These are phyloP conservation scores for Napeogenes inachia DNA, from an alignment of 2,888 invertebrate species.

Conservation along the genomic window DNA sequence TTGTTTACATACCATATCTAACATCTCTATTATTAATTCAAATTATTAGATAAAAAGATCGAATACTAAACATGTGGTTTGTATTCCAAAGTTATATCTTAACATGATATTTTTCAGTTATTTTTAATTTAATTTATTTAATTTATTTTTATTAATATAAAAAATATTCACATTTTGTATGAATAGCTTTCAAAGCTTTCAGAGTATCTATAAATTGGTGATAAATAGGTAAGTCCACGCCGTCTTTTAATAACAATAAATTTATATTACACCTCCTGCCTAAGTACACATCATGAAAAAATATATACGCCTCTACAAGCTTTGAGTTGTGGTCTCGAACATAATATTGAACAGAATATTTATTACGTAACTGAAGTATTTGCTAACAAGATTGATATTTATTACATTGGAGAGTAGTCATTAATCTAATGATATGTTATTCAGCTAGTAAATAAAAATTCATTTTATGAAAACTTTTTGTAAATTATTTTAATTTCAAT, in stretches of 20 bases:
- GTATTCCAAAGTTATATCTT: too few species aligned
- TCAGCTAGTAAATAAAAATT: background rate
- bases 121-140: too few species aligned
- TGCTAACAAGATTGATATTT: slow-evolving; percentile 3
- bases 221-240: background rate
- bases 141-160: too few species aligned
- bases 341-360: slow-evolving; percentile 6
- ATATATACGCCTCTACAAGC: slow-evolving; percentile 38
- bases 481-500: too few species aligned
- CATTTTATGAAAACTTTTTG: too few species aligned
- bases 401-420: background rate
- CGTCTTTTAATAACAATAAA: slow-evolving; percentile 2
- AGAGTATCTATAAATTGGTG: background rate
- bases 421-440: background rate
- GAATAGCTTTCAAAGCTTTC: too few species aligned
- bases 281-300: slow-evolving; percentile 49
- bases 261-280: slow-evolving; percentile 37
- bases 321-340: background rate
- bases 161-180: too few species aligned
- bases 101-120: too few species aligned
- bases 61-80: too few species aligned
- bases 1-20: too few species aligned
- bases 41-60: too few species aligned
- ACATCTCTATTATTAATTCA: too few species aligned
- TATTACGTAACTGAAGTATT: background rate